Percentiles rank a stretch among this genome's conserved stretches.
These are phyloP conservation scores for Bufo bufo DNA, from an alignment of 2,113 vertebrate species.

Conservation along the genomic window DNA sequence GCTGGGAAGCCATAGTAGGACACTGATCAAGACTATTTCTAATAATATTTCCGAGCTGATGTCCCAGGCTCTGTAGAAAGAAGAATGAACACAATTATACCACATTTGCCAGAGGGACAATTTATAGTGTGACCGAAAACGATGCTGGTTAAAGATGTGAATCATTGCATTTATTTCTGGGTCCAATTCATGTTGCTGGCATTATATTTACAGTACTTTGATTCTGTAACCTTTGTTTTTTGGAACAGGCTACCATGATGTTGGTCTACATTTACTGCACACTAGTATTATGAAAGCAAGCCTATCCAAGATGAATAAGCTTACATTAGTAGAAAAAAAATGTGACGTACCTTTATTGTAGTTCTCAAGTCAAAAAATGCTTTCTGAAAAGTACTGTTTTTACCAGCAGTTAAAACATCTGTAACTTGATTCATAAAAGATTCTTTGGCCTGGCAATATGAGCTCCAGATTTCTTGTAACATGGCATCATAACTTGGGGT, in stretches of 20 bases:
- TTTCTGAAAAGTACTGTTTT: constrained; percentile 52
- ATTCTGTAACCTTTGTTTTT: too few relatives aligned
- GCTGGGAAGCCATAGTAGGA: constrained; percentile 49
- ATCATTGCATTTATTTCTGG: neutral
- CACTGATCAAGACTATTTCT: constrained; percentile 50
- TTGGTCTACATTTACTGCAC: too few relatives aligned
- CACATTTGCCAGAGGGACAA: neutral
- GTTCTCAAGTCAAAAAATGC: constrained; percentile 57
- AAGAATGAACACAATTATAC: neutral
- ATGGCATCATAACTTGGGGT: constrained; percentile 48
- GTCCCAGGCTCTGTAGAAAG: constrained; percentile 42
- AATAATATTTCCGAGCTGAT: constrained; percentile 50
- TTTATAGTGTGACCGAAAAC: neutral
- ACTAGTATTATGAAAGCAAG: neutral
- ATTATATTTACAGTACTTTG: too few relatives aligned
- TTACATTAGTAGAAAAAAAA: neutral
- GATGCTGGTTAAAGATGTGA: neutral
- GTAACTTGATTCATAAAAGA: constrained; percentile 44
- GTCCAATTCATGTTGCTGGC: too few relatives aligned
- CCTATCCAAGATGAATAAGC: neutral
- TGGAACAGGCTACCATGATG: too few relatives aligned
- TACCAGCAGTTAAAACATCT: constrained; percentile 46
- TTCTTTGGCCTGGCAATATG: constrained; percentile 43
- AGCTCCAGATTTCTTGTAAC: constrained; percentile 55
- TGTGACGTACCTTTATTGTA: constrained; percentile 47